phyloP scores from a whole-genome alignment of 2,113 vertebrate species.

The Puntigrus tetrazona region DNA sequence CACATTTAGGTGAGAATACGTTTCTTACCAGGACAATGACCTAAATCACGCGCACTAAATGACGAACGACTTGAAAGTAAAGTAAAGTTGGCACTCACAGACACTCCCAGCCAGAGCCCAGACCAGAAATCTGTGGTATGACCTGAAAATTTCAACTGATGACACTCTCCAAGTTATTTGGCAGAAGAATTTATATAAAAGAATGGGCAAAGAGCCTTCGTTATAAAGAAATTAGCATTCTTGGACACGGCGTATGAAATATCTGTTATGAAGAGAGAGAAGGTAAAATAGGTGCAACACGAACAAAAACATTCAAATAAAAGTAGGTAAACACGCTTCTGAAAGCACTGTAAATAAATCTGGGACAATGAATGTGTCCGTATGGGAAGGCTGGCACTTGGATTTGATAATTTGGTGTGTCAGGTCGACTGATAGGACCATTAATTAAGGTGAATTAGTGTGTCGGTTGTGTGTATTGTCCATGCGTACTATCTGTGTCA shows the following conservation, averaged over 20 bases:
- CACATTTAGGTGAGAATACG: neutral
- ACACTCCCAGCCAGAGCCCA: neutral
- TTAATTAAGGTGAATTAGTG: conserved; percentile 38
- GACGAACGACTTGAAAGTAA: neutral
- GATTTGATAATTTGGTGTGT: conserved; percentile 12
- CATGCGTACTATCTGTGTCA: conserved; percentile 26
- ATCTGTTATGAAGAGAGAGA: neutral
- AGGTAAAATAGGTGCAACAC: neutral
- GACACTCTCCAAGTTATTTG: conserved; percentile 14
- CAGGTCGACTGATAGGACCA: conserved; percentile 14
- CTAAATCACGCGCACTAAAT: neutral
- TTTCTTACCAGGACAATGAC: conserved; percentile 17
- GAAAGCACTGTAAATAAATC: conserved; percentile 16
- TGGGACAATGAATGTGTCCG: neutral
- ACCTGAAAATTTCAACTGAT: conserved; percentile 4
- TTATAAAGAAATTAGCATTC: conserved; percentile 22
- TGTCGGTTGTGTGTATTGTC: neutral
- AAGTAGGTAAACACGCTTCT: neutral
- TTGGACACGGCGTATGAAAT: neutral
- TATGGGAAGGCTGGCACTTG: conserved; percentile 27
- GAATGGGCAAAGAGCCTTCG: conserved; percentile 15
- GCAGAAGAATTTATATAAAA: conserved; percentile 6
- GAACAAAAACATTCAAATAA: neutral
- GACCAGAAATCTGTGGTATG: conserved; percentile 11
- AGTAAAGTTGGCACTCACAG: neutral